phyloP scores from a whole-genome alignment of 2,113 vertebrate genomes.

The Neoarius graeffei region DNA sequence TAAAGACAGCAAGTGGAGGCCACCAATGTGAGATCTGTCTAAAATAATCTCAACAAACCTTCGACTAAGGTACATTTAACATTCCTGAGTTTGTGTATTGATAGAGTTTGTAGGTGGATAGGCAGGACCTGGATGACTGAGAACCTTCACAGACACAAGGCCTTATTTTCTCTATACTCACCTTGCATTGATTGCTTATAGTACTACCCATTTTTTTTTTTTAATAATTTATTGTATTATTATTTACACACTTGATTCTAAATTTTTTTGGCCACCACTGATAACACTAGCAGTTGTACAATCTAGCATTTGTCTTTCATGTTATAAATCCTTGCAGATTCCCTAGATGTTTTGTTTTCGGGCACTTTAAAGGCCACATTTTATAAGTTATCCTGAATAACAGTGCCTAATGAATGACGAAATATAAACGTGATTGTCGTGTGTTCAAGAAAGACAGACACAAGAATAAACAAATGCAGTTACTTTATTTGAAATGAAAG shows the following conservation, averaged over 20 bases:
- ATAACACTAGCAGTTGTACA: background rate
- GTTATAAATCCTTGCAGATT: background rate
- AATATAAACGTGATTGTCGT: background rate
- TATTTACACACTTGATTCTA: background rate
- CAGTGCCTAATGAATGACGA: background rate
- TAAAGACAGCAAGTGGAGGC: too few relatives aligned
- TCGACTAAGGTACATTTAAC: too few relatives aligned
- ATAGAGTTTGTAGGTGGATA: too few relatives aligned
- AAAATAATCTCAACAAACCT: too few relatives aligned
- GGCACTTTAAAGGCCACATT: background rate
- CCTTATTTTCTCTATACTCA: too few relatives aligned
- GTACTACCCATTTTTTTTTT: too few relatives aligned
- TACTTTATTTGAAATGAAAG: slow-evolving; percentile 41
- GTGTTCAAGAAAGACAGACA: background rate
- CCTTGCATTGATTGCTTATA: too few relatives aligned
- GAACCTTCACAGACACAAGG: too few relatives aligned
- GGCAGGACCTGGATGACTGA: too few relatives aligned
- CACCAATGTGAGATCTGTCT: too few relatives aligned
- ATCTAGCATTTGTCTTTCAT: background rate
- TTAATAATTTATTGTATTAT: background rate
- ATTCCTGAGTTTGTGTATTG: background rate
- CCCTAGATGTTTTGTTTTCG: background rate
- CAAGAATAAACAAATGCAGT: slow-evolving; percentile 26
- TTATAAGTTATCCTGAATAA: background rate
- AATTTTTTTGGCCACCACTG: background rate